Base-by-base conservation (phyloP, 2,797 vertebrate species). In the Cheirogaleus major region DNA sequence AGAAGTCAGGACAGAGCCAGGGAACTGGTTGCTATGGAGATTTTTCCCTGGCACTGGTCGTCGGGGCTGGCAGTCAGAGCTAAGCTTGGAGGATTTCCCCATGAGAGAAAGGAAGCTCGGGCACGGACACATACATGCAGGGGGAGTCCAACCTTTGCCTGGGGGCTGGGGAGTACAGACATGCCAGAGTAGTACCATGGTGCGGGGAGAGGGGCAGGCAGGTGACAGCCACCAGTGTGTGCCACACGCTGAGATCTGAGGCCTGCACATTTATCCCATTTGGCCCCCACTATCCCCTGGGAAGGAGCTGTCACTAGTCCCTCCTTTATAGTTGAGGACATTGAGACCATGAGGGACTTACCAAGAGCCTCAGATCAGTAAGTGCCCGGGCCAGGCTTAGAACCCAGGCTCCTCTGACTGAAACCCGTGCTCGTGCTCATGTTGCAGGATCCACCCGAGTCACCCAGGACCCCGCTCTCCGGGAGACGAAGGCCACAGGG, bases 21-120 rank as follows among this genome's bases (percentile, higher is more conserved):
- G n/a, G n/a, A 69, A 43, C 38, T 78, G 85, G 95, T 97, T 96
- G 95, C 97, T 72, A 95, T 95, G 95, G 96, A 95, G 91, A 96
- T 35, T 14, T 65, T 83, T 52, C 41, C 67, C 86, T 79, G 73
- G 92, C 82, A 94, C 55, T 57, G 9, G 55, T 23, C 52, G 35
- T 12, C 20, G 17, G 57, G 81, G 45, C 67, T 95, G 14, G 72
- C 83, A 23, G 48, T 52, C 84, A 4, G 38, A 59, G 63, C 30
- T 69, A 81, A 89, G 59, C 79, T 75, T 89, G 84, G 89, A 75
- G 43, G 76, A 73, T 59, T 81, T 91, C 57, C 41, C 88, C 55
- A 4, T 4, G 30, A 94, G 50, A 63, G 65, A 55, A 80, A 55
- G 57, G 15, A 76, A 38, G 41, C 13, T 43, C 57, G 50, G 45